Base-by-base conservation (phyloP, 2,797 vertebrate genomes). In the Gambusia yucatana region DNA sequence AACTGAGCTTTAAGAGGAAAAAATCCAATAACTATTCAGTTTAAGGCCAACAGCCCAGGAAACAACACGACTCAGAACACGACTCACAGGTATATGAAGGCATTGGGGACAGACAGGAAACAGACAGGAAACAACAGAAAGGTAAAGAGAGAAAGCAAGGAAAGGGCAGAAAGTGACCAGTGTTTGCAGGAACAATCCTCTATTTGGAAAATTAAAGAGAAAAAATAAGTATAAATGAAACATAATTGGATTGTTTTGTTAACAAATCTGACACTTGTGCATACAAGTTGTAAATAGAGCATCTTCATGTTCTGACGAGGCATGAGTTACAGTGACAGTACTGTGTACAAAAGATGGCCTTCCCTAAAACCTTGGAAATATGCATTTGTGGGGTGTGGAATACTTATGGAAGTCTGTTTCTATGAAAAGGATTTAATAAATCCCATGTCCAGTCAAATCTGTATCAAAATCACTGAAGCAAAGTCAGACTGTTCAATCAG, bases 151-250 rank as follows among this genome's bases (percentile, higher is more conserved):
- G 17, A 28, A 61, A 6, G 20, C 0, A 43, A 78, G 17, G 6
- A 25, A 39, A 28, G 36, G 7, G 28, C 20, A 36, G 20, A 65
- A 28, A 28, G 55, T 46, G 25, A 39, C 0, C 9, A 2, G 25
- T 46, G 1, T 11, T 39, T 72, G 59, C 33, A 44, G 70, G 67
- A 70, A 77, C 30, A 14, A 77, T 30, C 33, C 6, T 39, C 17
- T 20, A 28, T 73, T 48, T 16, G 43, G 72, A 69, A 25, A 20
- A 20, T 65, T 78, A 43, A 69, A 72, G 36, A 33, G 10, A 72
- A 57, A 4, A 84, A 86, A 91, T 13, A 90, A 86, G 89, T 80
- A 89, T 70, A 86, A 77, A 86, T 90, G 82, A 84, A 85, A 87
- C 75, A 75, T 87, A 91, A 84, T 73, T 59, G 76, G 84, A 78